phyloP scores from a whole-genome alignment of 2,888 invertebrate genomes.

The Lapara coniferarum region DNA sequence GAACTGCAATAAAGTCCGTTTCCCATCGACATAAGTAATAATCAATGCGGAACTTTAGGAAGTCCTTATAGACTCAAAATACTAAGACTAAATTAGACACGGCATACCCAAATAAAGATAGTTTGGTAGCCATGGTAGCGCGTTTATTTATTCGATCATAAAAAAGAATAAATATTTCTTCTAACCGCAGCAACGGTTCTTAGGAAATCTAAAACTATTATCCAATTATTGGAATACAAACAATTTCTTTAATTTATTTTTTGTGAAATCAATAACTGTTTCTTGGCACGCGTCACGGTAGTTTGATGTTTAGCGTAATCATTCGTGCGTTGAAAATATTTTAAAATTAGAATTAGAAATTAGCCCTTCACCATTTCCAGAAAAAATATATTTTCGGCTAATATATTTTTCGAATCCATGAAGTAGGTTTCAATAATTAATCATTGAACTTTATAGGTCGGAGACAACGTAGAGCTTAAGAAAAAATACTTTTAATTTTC shows the following conservation, averaged over 20 bases:
- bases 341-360: slow-evolving; percentile 36
- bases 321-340: slow-evolving; percentile 45
- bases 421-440: no score
- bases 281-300: slow-evolving; percentile 33
- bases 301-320: slow-evolving; percentile 39
- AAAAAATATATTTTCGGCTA: not conserved
- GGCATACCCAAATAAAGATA: no score
- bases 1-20: no score
- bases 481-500: no score
- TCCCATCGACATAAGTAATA: no score
- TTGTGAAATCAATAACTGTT: slow-evolving; percentile 29
- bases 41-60: no score
- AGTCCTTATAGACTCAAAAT: no score
- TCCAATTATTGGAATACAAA: slow-evolving; percentile 24
- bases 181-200: slow-evolving; percentile 9
- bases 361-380: slow-evolving; percentile 1
- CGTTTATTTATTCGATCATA: not conserved
- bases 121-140: no score
- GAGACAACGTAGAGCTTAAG: not conserved
- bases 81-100: no score
- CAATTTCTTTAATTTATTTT: slow-evolving; percentile 22
- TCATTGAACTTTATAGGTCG: not conserved
- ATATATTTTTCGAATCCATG: no score
- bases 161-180: not conserved
- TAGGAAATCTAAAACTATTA: slow-evolving; percentile 26